phyloP scores from a whole-genome alignment of 1,140 invertebrate species.

The Bombus terrestris region DNA sequence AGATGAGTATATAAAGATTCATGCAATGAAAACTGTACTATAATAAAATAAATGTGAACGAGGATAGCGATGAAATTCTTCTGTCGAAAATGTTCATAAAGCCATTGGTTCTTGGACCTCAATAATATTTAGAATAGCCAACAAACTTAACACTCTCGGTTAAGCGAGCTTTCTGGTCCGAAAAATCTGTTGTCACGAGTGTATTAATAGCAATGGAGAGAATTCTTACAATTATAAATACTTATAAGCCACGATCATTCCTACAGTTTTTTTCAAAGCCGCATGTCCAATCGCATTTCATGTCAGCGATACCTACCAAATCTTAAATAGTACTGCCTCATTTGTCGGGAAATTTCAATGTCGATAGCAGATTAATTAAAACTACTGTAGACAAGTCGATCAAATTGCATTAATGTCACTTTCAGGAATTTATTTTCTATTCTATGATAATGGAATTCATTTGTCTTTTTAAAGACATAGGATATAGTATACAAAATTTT shows the following conservation, averaged over 20 bases:
- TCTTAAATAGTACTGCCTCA: constrained; percentile 44
- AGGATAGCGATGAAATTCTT: constrained; percentile 45
- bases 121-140: constrained; percentile 62
- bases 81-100: constrained; percentile 42
- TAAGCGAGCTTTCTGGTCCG: constrained; percentile 74
- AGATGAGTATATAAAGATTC: constrained; percentile 58
- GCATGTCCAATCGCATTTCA: constrained; percentile 74
- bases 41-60: constrained; percentile 46
- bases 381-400: constrained; percentile 19
- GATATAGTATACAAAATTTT: constrained; percentile 22
- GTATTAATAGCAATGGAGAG: constrained; percentile 51
- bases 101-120: constrained; percentile 60
- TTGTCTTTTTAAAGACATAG: constrained; percentile 1
- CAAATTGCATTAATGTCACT: constrained; percentile 12
- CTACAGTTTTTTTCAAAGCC: constrained; percentile 67
- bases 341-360: constrained; percentile 23
- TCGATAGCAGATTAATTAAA: constrained; percentile 24
- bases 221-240: constrained; percentile 70
- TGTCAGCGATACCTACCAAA: constrained; percentile 52
- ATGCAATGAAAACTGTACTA: constrained; percentile 44
- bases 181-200: constrained; percentile 23
- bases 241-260: constrained; percentile 73
- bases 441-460: constrained; percentile 12
- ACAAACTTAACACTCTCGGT: constrained; percentile 70
- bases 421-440: constrained; percentile 5